phyloP scores from a whole-genome alignment of 35 echinoderm and acorn worm species.

The Apostichopus japonicus region DNA sequence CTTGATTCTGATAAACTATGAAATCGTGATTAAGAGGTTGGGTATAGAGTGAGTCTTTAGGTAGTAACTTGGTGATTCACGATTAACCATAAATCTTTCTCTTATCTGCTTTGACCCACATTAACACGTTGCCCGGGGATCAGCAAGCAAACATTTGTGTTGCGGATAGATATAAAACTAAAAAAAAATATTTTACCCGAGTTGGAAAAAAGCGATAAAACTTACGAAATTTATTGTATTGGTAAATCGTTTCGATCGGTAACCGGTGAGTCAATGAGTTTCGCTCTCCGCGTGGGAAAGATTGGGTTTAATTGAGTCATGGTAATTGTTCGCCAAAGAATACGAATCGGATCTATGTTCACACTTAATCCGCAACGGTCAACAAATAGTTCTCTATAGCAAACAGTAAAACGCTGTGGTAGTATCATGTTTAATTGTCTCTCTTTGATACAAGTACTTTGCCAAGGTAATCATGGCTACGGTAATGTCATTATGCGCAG shows the following conservation, averaged over 20 bases:
- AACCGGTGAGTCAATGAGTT: constrained; percentile 17
- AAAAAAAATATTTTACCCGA: not conserved
- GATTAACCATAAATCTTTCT: no score
- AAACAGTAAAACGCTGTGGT: no score
- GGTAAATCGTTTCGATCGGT: constrained; percentile 42
- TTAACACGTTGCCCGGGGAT: not conserved
- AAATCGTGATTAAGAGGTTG: constrained; percentile 1
- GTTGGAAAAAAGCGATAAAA: not conserved
- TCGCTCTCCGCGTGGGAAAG: constrained; percentile 28
- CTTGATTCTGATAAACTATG: constrained; percentile 23
- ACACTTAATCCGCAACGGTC: no score
- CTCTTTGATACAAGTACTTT: no score
- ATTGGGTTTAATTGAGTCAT: not conserved
- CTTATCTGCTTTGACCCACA: not conserved
- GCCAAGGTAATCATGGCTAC: no score
- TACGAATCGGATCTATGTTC: no score
- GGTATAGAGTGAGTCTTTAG: no score
- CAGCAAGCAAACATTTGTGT: constrained; percentile 5
- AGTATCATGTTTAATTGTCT: no score
- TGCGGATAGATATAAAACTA: not conserved
- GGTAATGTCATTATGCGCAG: no score
- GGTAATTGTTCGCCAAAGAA: no score
- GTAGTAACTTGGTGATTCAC: no score
- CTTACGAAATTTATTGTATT: not conserved
- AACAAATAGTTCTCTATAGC: no score